Conservation (phyloP, 2,113 vertebrate species). For the Triplophysa siluroides region DNA sequence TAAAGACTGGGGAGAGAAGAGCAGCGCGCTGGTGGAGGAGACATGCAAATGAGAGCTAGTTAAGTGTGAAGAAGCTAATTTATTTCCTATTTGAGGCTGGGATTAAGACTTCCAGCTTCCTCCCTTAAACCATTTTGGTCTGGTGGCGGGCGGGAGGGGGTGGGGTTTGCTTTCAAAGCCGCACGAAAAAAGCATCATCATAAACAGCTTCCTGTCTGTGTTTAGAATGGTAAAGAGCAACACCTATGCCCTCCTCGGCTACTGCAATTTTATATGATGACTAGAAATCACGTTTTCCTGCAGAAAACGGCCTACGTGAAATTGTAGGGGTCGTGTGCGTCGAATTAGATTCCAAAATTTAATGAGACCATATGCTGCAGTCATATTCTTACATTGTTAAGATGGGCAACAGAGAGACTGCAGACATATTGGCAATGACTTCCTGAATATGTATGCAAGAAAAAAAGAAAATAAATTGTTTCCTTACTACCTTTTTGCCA, state of each 20-base stretch:
- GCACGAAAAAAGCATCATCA: conserved; percentile 44
- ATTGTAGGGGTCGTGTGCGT: conserved; percentile 39
- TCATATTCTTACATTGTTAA: conserved; percentile 40
- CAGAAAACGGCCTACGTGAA: conserved; percentile 44
- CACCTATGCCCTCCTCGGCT: conserved; percentile 12
- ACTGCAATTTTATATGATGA: conserved; percentile 44
- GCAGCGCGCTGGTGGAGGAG: conserved; percentile 68
- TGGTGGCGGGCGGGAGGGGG: conserved; percentile 6
- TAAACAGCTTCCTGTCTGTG: conserved; percentile 24
- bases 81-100: conserved; percentile 83
- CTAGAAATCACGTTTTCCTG: conserved; percentile 46
- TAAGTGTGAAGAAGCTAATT: conserved; percentile 88
- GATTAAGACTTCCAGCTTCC: conserved; percentile 83
- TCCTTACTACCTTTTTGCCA: conserved; percentile 9
- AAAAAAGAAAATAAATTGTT: not conserved
- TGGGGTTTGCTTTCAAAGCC: conserved; percentile 48
- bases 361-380: conserved; percentile 53
- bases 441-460: conserved; percentile 6
- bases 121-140: conserved; percentile 52
- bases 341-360: conserved; percentile 41
- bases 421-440: not conserved
- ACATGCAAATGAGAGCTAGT: conserved; percentile 84
- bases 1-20: conserved; percentile 72
- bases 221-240: conserved; percentile 15
- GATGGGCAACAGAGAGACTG: conserved; percentile 18